A percentile compares a stretch with the other conserved stretches of the same genome.
Evolutionary conservation across 1,140 invertebrate species (phyloP).

Genomic region (Bicyclus anynana): DNA sequence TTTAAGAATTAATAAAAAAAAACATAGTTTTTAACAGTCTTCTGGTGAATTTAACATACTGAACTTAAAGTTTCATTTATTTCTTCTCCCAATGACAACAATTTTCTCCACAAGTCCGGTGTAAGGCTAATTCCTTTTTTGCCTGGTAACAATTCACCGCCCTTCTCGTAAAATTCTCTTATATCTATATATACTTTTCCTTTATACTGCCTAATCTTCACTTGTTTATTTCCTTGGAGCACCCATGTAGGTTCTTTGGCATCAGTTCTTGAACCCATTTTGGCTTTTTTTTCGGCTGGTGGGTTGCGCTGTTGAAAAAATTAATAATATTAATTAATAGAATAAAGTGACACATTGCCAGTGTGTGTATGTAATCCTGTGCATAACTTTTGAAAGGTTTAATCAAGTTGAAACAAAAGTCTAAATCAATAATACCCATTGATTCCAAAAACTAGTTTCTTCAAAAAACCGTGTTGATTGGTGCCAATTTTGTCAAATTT

Average conservation of each 20-base stretch:
- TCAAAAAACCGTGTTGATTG: too few relatives aligned
- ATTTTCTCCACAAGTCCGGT: conserved; percentile 85
- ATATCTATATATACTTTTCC: conserved; percentile 91
- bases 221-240: conserved; percentile 71
- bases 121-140: conserved; percentile 91
- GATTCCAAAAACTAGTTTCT: too few relatives aligned
- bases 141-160: conserved; percentile 87
- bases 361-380: too few relatives aligned
- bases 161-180: conserved; percentile 89
- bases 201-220: conserved; percentile 88
- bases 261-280: conserved; percentile 56
- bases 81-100: conserved; percentile 83
- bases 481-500: too few relatives aligned
- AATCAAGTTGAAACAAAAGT: too few relatives aligned
- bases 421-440: too few relatives aligned
- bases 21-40: too few relatives aligned
- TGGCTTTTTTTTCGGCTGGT: conserved; percentile 70
- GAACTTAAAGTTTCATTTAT: conserved; percentile 84
- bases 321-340: too few relatives aligned
- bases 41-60: too few relatives aligned
- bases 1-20: too few relatives aligned
- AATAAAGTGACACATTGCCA: too few relatives aligned
- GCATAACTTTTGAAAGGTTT: too few relatives aligned
- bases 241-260: conserved; percentile 75
- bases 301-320: conserved; percentile 59